Evolutionary conservation across 2,888 invertebrate species (phyloP).

Genomic region (Macrophya alboannulata): DNA sequence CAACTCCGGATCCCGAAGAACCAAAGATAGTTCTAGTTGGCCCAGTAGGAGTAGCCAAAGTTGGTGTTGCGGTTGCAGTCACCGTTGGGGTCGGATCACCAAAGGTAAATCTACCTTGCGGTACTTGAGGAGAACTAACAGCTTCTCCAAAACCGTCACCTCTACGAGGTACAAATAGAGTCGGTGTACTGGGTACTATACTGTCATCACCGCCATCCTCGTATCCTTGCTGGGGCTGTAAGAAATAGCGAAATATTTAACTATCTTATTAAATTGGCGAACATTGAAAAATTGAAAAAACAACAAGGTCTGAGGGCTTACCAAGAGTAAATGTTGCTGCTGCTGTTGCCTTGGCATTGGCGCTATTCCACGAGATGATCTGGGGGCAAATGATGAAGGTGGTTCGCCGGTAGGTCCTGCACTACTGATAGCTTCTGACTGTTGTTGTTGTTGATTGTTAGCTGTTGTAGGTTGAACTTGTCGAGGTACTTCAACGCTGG

Average conservation of each 20-base stretch:
- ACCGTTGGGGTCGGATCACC: slow-evolving; percentile 81
- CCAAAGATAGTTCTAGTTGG: slow-evolving; percentile 71
- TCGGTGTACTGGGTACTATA: slow-evolving; percentile 95
- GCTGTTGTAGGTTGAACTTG: slow-evolving; percentile 80
- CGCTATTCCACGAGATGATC: slow-evolving; percentile 80
- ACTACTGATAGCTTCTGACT: slow-evolving; percentile 88
- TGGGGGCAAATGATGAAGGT: slow-evolving; percentile 73
- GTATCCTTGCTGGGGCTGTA: slow-evolving; percentile 81
- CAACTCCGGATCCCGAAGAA: slow-evolving; percentile 74
- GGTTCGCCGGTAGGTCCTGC: slow-evolving; percentile 80
- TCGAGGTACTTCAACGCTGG: slow-evolving; percentile 84
- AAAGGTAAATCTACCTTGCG: slow-evolving; percentile 85
- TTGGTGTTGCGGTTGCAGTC: slow-evolving; percentile 73
- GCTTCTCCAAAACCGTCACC: slow-evolving; percentile 96
- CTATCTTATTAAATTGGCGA: slow-evolving; percentile 3
- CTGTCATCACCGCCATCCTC: slow-evolving; percentile 88
- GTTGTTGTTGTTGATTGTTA: slow-evolving; percentile 83
- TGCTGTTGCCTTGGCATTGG: slow-evolving; percentile 81
- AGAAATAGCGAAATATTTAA: slow-evolving; percentile 46
- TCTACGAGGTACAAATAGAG: slow-evolving; percentile 90
- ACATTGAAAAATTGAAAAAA: not conserved
- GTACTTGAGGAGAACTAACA: slow-evolving; percentile 93
- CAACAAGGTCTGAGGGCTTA: slow-evolving; percentile 60
- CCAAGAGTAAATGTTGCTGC: slow-evolving; percentile 81
- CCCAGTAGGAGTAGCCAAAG: slow-evolving; percentile 67